Base-by-base conservation (phyloP, 2,888 invertebrate species). In the Xylophagus ater region DNA sequence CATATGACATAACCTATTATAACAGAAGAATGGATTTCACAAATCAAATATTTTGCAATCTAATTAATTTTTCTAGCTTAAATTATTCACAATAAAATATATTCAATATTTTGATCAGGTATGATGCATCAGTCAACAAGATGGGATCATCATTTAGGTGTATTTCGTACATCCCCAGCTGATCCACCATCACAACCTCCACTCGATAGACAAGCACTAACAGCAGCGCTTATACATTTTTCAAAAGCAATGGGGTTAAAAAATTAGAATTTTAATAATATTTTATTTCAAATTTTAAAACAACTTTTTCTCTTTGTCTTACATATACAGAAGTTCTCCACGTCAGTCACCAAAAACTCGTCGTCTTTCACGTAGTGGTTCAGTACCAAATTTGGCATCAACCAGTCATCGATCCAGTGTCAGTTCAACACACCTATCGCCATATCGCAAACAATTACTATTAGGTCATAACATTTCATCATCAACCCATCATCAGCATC, bases 141-240 rank as follows among this genome's bases (percentile, higher is more conserved):
- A 53, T 72, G 79, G 58, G 74, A 79, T 51, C 77, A 80, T 54
- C 78, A 78, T 47, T 70, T 78, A 34, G 79, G 78, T 29, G 70
- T 79, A 12, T 79, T 78, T 58, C 71, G 76, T 9, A 71, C 78
- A 30, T 76, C 77, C 20, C 69, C 70, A 1, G 58, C 56, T 9
- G 60, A 62, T 35, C 53, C 55, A 48, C 71, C 56, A 49, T 66
- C 61, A 53, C 57, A 66, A 57, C 35, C 53, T 53, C 49, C 69
- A 60, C 45, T 72, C 55, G 65, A 68, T 56, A 48, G 67, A 46
- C 55, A 70, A 56, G 59, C 68, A 48, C 49, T 69, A 58, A 51
- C 71, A 54, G 66, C 66, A 4, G 66, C 66, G 34, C 54, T 66
- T 9, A 55, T 72, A 40, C 70, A 72, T 48, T 64, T 65, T 51